Evolutionary conservation across 2,888 invertebrate species (phyloP), one percentile per base, ranked within the genome.

Genomic region (Zootermopsis nevadensis): DNA sequence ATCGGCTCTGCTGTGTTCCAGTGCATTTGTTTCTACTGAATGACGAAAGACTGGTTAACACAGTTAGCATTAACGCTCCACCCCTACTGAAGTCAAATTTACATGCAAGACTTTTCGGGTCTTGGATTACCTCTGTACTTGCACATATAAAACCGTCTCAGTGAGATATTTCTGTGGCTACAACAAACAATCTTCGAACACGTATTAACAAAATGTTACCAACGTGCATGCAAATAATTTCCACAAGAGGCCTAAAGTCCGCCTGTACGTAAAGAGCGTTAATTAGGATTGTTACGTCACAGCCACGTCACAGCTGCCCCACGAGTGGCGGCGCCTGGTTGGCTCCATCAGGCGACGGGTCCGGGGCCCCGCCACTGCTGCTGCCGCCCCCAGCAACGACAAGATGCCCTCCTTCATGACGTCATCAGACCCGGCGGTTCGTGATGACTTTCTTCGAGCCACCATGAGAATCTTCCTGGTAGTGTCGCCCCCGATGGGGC

Each of bases 381-480:
- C 84, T 31, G 24, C 84, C 83, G 86, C 86, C 88, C 55, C 66
- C 42, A 35, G 76, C 31, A 35, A 53, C 27, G 53, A 48, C 19
- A 80, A 38, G 67, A 77, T 82, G 77, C 55, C 84, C 22, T 80
- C 72, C 60, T 81, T 84, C 55, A 55, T 84, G 84, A 83, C 80
- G 77, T 85, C 84, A 60, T 83, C 81, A 84, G 86, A 92, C 87
- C 85, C 82, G 82, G 81, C 72, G 77, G 84, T 85, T 42, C 91
- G 93, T 83, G 94, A 94, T 88, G 94, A 94, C 88, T 94, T 94
- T 88, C 90, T 94, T 85, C 93, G 93, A 86, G 94, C 94, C 82
- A 94, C 94, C 85, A 94, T 94, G 94, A 92, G 94, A 89, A 94
- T 94, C 87, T 94, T 94, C 88, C 90, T 94, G 86, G 94, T 94